Evolutionary conservation across 2,113 vertebrate genomes (phyloP).

Genomic region (Planiliza haematocheilus): DNA sequence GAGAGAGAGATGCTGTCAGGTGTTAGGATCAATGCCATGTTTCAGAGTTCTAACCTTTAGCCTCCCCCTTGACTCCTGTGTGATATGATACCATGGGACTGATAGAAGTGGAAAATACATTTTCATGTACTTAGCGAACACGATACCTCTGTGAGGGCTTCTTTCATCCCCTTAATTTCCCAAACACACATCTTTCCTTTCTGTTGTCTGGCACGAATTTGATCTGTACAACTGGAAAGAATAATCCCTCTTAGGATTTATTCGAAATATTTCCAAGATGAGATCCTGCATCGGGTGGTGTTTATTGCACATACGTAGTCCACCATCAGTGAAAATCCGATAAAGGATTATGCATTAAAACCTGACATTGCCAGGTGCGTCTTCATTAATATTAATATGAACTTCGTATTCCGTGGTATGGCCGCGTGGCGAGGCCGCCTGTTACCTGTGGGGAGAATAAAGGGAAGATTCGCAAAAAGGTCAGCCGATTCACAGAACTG

Average conservation of each 20-base stretch:
- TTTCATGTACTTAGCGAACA: constrained; percentile 79
- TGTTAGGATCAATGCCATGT: constrained; percentile 83
- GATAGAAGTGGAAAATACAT: constrained; percentile 80
- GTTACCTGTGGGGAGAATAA: constrained; percentile 63
- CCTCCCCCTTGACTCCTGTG: constrained; percentile 79
- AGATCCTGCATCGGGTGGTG: constrained; percentile 48
- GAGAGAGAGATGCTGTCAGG: constrained; percentile 76
- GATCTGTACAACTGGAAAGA: constrained; percentile 62
- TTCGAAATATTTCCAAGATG: constrained; percentile 67
- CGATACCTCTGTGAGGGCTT: constrained; percentile 69
- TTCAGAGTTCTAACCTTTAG: constrained; percentile 84
- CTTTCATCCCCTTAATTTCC: constrained; percentile 70
- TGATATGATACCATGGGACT: constrained; percentile 80
- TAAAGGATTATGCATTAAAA: constrained; percentile 78
- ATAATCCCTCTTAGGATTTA: constrained; percentile 68
- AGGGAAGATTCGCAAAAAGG: constrained; percentile 76
- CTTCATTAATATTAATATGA: constrained; percentile 83
- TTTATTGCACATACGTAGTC: constrained; percentile 61
- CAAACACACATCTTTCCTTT: constrained; percentile 67
- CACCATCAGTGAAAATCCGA: constrained; percentile 64
- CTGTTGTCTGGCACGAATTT: constrained; percentile 62
- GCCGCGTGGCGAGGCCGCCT: constrained; percentile 48
- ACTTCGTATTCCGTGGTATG: constrained; percentile 58
- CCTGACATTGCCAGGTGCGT: constrained; percentile 67
- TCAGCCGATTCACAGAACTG: constrained; percentile 79